Percentiles rank a stretch among this genome's conserved stretches.
Evolutionary conservation across 2,888 invertebrate species (phyloP).

Genomic region (Drosophila neonasuta): DNA sequence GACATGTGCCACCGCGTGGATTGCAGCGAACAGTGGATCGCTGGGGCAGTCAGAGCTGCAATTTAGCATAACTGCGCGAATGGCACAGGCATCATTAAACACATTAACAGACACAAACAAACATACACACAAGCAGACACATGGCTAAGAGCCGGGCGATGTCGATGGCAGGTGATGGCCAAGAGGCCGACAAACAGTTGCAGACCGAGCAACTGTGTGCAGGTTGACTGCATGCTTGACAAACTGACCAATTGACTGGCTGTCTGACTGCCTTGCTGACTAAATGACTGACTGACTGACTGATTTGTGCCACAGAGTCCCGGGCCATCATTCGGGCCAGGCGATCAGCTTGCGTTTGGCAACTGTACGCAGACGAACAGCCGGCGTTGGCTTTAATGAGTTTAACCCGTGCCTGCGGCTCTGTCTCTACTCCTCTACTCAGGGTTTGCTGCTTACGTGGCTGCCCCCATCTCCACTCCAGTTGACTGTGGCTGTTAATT

Average conservation of each 20-base stretch:
- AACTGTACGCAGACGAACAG: constrained; percentile 60
- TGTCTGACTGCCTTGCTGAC: constrained; percentile 9
- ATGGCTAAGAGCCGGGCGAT: constrained; percentile 41
- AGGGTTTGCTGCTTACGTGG: constrained; percentile 3
- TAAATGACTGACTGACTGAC: constrained; percentile 9
- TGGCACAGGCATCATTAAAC: constrained; percentile 75
- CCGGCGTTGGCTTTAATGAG: constrained; percentile 64
- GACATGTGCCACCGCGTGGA: constrained; percentile 47
- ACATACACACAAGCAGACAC: constrained; percentile 19
- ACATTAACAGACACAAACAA: constrained; percentile 67
- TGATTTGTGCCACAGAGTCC: constrained; percentile 1
- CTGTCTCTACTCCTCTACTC: constrained; percentile 10
- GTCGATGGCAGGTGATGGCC: constrained; percentile 70
- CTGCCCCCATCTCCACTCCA: constrained; percentile 14
- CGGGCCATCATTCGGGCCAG: constrained; percentile 17
- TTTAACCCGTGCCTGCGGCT: constrained; percentile 72
- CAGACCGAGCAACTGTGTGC: constrained; percentile 29
- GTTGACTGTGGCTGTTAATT: constrained; percentile 57
- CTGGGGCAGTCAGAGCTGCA: constrained; percentile 44
- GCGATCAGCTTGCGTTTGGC: constrained; percentile 40
- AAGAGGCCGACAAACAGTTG: constrained; percentile 63
- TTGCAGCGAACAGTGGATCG: constrained; percentile 20
- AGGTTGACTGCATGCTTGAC: constrained; percentile 33
- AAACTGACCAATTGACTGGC: constrained; percentile 6
- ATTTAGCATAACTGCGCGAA: constrained; percentile 73